These are phyloP conservation scores for Myripristis jacobus DNA, from an alignment of 2,797 vertebrate genomes.

Conservation along the genomic window DNA sequence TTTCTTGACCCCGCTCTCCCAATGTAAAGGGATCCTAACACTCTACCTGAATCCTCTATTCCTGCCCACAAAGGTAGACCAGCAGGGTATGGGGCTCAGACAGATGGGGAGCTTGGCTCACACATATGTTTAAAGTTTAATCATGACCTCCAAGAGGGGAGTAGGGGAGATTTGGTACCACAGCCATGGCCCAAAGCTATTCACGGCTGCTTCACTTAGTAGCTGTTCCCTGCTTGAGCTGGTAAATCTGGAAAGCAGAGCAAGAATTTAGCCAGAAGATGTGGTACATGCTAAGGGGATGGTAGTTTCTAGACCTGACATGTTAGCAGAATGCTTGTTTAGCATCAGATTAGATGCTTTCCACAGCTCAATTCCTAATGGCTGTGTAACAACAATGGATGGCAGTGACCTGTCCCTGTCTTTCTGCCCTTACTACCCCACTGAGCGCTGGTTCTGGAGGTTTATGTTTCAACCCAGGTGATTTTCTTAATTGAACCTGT, in stretches of 20 bases:
- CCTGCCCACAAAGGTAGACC: background rate
- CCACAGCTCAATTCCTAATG: conserved; percentile 31
- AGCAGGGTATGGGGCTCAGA: background rate
- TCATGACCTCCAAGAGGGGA: conserved; percentile 3
- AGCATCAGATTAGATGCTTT: conserved; percentile 32
- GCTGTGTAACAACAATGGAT: conserved; percentile 22
- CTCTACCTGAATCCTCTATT: background rate
- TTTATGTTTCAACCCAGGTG: conserved; percentile 70
- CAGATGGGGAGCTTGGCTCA: conserved; percentile 8
- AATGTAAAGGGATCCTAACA: background rate
- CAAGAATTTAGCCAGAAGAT: background rate
- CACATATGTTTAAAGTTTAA: conserved; percentile 13
- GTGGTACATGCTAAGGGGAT: background rate
- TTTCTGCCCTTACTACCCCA: conserved; percentile 41
- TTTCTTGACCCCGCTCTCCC: conserved; percentile 14
- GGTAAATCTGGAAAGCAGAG: background rate
- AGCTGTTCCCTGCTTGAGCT: background rate
- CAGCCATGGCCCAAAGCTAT: background rate
- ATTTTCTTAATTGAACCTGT: conserved; percentile 73
- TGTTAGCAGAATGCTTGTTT: conserved; percentile 8
- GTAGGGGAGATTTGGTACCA: background rate
- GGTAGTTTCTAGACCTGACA: background rate
- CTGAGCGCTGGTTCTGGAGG: conserved; percentile 17
- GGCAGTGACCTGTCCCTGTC: conserved; percentile 10
- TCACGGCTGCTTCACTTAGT: background rate